Base-by-base conservation (phyloP, 2,113 vertebrate genomes). In the Seriola aureovittata region DNA sequence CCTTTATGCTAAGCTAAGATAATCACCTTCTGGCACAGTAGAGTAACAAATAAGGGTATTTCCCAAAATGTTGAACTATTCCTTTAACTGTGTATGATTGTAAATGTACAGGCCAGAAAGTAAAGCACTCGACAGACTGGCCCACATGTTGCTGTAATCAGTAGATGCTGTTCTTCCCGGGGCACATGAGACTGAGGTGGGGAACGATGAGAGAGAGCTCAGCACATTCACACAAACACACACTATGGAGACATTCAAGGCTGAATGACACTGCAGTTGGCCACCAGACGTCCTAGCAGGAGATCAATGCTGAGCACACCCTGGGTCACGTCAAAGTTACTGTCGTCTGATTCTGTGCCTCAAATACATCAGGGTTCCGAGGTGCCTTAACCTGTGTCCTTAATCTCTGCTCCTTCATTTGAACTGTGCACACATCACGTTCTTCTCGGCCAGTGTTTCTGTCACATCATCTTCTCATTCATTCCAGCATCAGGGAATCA, bases 361-460 rank as follows among this genome's bases (percentile, higher is more conserved):
- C 84, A 48, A 40, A 52, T 76, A 78, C 66, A 88, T 94, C 93
- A 94, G 93, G 91, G 89, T 93, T 90, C 88, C 73, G 84, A 77
- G 93, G 90, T 95, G 95, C 95, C 95, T 95, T 95, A 94, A 75
- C 81, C 87, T 50, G 70, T 32, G 64, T 83, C 84, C 69, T 72
- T 40, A n/a, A 23, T 12, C 58, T 75, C 82, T 63, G 74, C 72
- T 44, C 13, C 71, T 81, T 60, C 19, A 69, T 59, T n/a, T 71
- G 0, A 48, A 19, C 55, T 13, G 42, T 52, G 48, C 74, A 23
- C 59, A 29, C 70, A 1, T 3, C 8, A 8, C 40, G 5, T 34
- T 50, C 71, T 40, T 36, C 34, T 32, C 9, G 2, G 36, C 67
- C 29, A 57, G 34, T 44, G 5, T 42, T 7, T 34, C 57, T 3